Evolutionary conservation across 2,113 vertebrate genomes (phyloP).

Genomic region (Cephalopholis sonnerati): DNA sequence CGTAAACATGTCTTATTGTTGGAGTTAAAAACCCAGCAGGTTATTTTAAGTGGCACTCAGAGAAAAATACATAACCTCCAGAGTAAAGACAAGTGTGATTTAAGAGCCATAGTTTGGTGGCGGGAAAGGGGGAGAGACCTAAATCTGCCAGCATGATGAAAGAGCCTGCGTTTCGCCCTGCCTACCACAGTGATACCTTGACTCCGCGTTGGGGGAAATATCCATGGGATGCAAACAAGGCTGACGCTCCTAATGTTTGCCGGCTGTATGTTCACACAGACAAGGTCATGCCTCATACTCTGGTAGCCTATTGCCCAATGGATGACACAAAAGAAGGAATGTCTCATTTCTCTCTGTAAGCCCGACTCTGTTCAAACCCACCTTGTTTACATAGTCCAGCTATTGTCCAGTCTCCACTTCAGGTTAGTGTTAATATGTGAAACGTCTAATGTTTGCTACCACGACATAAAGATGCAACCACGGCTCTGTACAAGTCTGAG

Average conservation of each 20-base stretch:
- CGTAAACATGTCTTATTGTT: background rate
- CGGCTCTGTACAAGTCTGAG: background rate
- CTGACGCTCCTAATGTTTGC: constrained; percentile 32
- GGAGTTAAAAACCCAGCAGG: no score
- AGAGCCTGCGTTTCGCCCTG: background rate
- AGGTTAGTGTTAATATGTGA: background rate
- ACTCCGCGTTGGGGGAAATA: background rate
- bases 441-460: background rate
- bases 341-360: constrained; percentile 22
- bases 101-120: background rate
- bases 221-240: constrained; percentile 38
- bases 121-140: constrained; percentile 18
- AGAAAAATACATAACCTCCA: constrained; percentile 7
- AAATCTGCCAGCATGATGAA: constrained; percentile 42
- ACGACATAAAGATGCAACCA: background rate
- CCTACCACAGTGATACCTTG: constrained; percentile 19
- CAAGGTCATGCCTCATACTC: constrained; percentile 47
- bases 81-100: constrained; percentile 31
- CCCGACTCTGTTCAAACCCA: constrained; percentile 26
- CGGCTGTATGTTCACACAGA: constrained; percentile 44
- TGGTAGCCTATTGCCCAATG: constrained; percentile 9
- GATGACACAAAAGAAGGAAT: constrained; percentile 72
- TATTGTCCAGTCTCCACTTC: background rate
- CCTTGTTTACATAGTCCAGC: constrained; percentile 13
- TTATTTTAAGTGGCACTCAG: background rate